Evolutionary conservation across 2,888 invertebrate species (phyloP).

Genomic region (Eupithecia dodoneata): DNA sequence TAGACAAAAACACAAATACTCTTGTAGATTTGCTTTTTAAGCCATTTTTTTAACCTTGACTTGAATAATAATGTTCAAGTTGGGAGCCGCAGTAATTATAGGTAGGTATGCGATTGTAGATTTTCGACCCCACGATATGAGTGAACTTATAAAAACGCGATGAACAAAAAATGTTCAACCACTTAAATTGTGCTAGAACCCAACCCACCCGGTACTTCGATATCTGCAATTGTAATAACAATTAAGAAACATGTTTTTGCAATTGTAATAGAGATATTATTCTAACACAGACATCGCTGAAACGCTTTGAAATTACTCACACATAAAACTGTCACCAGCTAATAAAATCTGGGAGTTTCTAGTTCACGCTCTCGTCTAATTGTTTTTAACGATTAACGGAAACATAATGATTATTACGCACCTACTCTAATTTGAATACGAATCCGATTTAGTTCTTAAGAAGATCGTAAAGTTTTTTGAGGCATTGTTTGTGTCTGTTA

Average conservation of each 20-base stretch:
- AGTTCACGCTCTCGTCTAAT: slow-evolving; percentile 24
- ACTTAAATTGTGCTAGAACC: background rate
- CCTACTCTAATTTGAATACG: background rate
- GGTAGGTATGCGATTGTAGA: too few species aligned
- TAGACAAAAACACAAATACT: too few species aligned
- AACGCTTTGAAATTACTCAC: slow-evolving; percentile 29
- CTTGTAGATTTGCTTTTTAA: too few species aligned
- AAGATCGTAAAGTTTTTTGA: background rate
- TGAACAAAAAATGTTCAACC: background rate
- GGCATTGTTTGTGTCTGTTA: background rate
- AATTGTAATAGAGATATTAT: slow-evolving; percentile 11
- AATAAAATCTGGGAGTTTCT: slow-evolving; percentile 33
- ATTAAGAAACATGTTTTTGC: slow-evolving; percentile 17
- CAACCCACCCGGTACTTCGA: background rate
- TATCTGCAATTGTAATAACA: slow-evolving; percentile 11
- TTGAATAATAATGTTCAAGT: too few species aligned
- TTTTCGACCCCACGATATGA: too few species aligned
- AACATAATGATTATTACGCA: slow-evolving; percentile 25
- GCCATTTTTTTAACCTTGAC: too few species aligned
- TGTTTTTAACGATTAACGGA: slow-evolving; percentile 31
- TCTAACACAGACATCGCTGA: slow-evolving; percentile 26
- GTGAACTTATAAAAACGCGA: background rate
- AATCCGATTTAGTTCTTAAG: background rate
- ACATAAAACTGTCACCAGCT: slow-evolving; percentile 31
- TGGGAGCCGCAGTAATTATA: too few species aligned